Base-by-base conservation (phyloP, 2,888 invertebrate species). In the Drosophila atroscutellata region DNA sequence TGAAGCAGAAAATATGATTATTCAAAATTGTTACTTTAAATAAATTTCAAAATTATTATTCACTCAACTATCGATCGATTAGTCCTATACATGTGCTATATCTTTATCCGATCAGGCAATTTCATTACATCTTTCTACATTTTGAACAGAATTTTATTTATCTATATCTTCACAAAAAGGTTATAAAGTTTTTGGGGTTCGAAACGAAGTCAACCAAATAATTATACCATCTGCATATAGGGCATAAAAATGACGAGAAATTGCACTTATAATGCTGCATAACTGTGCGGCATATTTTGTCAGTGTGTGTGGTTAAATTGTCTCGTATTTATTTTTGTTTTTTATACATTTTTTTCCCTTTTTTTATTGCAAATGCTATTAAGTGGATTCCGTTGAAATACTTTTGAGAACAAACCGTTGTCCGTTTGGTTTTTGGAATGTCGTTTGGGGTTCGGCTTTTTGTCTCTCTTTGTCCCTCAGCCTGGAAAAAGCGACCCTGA, bases 351-450 rank as follows among this genome's bases (percentile, higher is more conserved):
- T 57, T 37, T 50, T 39, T 18, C 18, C 11, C 36, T 45, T 60
- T 75, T 32, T 85, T 88, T 81, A 83, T 83, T 81, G 84, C 71
- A 72, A 86, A 86, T 68, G 79, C 79, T 77, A 83, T 85, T 86
- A 88, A 88, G 72, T 51, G 80, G 75, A 85, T 88, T 85, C 89
- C 89, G 49, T 64, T 65, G 72, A 86, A 85, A 84, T 83, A 79
- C 62, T 68, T 88, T 81, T 30, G 68, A 61, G 86, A 74, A 77
- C 64, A 66, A 74, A 74, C 80, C 77, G 81, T 74, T 80, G 77
- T 26, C 59, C 42, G 60, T 34, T 57, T 54, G 65, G 64, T 61
- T 60, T 52, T 60, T 50, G 81, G 83, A 84, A 88, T 84, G 81
- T 76, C 72, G 83, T 52, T 63, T 69, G 50, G 57, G 36, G 32